Evolutionary conservation across 2,113 vertebrate genomes (phyloP).

Genomic region (Galemys pyrenaicus): DNA sequence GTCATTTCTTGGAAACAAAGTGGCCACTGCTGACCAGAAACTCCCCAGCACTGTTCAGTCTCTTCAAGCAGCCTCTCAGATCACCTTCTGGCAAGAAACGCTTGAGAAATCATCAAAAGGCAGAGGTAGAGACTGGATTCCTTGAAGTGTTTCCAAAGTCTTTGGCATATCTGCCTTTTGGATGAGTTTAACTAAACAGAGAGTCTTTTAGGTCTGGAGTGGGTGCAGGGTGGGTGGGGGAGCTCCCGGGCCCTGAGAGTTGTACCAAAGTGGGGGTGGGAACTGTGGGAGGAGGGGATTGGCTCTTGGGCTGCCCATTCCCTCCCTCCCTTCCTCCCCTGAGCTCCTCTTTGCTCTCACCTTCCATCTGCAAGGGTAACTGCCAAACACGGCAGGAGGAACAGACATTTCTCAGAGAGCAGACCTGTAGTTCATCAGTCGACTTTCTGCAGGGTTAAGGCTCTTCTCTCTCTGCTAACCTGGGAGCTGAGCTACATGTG

Average conservation of each 20-base stretch:
- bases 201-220: not conserved
- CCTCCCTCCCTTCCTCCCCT: not conserved
- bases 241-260: not conserved
- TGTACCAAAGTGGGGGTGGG: not conserved
- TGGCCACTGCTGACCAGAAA: conserved; percentile 29
- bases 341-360: not conserved
- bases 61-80: conserved; percentile 62
- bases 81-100: conserved; percentile 56
- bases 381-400: not conserved
- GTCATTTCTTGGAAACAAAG: not conserved
- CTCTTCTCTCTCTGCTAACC: too few relatives aligned
- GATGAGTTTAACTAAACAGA: conserved; percentile 64
- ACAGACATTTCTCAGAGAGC: not conserved
- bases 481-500: not conserved
- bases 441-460: not conserved
- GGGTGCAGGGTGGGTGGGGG: not conserved
- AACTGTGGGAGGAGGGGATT: not conserved
- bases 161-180: conserved; percentile 66
- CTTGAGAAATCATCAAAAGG: conserved; percentile 57
- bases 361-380: not conserved
- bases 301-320: not conserved
- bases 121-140: conserved; percentile 61
- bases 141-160: conserved; percentile 74
- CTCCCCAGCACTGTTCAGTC: conserved; percentile 35
- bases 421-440: not conserved